These are phyloP conservation scores for Toxonevra muliebris DNA, from an alignment of 2,888 invertebrate genomes.

Conservation along the genomic window DNA sequence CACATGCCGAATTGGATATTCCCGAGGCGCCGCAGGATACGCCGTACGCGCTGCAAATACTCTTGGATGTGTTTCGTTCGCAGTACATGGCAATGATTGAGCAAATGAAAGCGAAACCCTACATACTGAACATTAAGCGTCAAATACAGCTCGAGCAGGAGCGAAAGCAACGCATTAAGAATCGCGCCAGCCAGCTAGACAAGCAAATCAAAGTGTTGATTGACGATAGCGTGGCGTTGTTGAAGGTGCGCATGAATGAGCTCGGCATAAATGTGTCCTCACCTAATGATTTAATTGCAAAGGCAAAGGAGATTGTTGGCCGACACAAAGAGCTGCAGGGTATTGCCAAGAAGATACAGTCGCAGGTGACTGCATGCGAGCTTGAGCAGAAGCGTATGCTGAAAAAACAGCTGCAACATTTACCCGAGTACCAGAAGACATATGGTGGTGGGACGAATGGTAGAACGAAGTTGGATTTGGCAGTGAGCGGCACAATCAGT, in stretches of 20 bases:
- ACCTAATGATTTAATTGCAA: constrained; percentile 83
- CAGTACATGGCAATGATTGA: constrained; percentile 87
- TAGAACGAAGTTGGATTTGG: constrained; percentile 52
- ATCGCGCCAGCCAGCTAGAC: constrained; percentile 87
- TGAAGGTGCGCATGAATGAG: constrained; percentile 91
- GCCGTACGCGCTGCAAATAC: constrained; percentile 86
- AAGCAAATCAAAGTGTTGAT: constrained; percentile 92
- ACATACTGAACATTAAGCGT: constrained; percentile 74
- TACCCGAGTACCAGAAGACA: constrained; percentile 69
- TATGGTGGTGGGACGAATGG: constrained; percentile 47
- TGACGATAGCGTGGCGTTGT: constrained; percentile 87
- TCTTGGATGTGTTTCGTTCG: constrained; percentile 84
- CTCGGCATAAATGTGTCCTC: constrained; percentile 88
- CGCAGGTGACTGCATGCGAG: constrained; percentile 77
- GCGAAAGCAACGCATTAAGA: constrained; percentile 82
- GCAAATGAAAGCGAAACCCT: constrained; percentile 83
- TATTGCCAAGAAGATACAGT: constrained; percentile 85
- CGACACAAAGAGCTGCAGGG: constrained; percentile 92
- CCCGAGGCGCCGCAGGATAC: constrained; percentile 80
- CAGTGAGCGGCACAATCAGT: constrained; percentile 11
- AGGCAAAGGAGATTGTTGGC: constrained; percentile 91
- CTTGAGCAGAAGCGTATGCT: constrained; percentile 79
- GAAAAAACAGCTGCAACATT: constrained; percentile 77
- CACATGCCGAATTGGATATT: constrained; percentile 85
- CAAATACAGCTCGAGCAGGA: constrained; percentile 88